Conservation (phyloP, 2,888 invertebrate genomes). For the Leucania comma region DNA sequence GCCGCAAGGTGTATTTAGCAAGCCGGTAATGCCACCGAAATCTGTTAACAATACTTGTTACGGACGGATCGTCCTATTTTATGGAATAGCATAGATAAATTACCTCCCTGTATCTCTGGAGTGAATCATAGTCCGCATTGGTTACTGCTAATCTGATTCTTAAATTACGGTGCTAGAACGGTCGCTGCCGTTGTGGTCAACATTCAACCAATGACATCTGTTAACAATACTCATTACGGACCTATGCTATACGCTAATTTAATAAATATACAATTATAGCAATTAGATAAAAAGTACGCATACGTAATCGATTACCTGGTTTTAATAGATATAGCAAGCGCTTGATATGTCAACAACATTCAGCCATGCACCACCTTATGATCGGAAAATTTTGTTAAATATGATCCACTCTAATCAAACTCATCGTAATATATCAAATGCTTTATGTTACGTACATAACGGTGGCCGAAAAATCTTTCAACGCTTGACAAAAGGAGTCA, state of each 20-base stretch:
- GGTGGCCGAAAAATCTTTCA: neutral
- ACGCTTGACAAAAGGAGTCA: neutral
- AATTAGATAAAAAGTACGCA: neutral
- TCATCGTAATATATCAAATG: neutral
- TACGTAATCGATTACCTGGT: conserved; percentile 7
- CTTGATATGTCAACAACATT: conserved; percentile 12
- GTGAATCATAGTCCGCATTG: neutral
- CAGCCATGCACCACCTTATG: conserved; percentile 17
- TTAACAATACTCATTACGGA: conserved; percentile 44
- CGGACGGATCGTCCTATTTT: conserved; percentile 17
- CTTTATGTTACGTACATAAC: conserved; percentile 11
- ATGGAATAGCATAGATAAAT: neutral
- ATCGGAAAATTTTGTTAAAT: neutral
- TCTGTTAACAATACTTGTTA: conserved; percentile 49
- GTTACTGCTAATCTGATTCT: conserved; percentile 7
- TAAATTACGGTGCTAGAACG: neutral
- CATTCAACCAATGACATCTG: conserved; percentile 25
- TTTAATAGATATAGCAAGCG: neutral
- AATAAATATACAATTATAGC: conserved; percentile 1
- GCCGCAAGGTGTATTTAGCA: conserved; percentile 20
- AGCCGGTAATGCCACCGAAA: conserved; percentile 19
- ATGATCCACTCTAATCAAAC: conserved; percentile 2
- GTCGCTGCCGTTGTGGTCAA: no score
- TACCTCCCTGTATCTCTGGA: conserved; percentile 23
- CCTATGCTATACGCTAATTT: conserved; percentile 32